phyloP scores from a whole-genome alignment of 2,888 invertebrate species.

The Salticus scenicus region DNA sequence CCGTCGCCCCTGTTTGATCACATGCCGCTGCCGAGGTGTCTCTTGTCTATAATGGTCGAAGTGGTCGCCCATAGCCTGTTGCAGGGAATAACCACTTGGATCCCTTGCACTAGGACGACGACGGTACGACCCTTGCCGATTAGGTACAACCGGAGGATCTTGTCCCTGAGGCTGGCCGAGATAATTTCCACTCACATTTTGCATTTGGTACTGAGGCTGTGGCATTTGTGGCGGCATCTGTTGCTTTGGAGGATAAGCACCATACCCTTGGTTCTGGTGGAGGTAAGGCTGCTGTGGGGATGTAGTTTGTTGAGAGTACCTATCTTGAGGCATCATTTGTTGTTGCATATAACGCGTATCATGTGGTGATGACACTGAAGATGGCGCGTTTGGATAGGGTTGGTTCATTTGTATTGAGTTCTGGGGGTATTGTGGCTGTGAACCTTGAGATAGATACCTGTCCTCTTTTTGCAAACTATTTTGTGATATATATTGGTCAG shows the following conservation, averaged over 20 bases:
- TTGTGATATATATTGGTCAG: not conserved
- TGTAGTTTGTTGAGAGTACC: constrained; percentile 31
- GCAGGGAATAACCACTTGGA: constrained; percentile 71
- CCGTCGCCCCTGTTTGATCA: constrained; percentile 57
- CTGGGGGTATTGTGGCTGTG: constrained; percentile 37
- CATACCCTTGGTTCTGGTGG: constrained; percentile 49
- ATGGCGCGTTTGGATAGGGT: constrained; percentile 27
- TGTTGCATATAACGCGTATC: constrained; percentile 42
- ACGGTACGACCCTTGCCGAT: constrained; percentile 61
- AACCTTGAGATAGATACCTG: constrained; percentile 27
- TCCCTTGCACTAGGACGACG: constrained; percentile 39
- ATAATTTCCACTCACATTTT: constrained; percentile 47
- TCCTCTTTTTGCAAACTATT: constrained; percentile 30
- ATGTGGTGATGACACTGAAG: constrained; percentile 17
- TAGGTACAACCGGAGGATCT: constrained; percentile 57
- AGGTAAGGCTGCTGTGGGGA: constrained; percentile 22
- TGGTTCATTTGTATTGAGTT: constrained; percentile 27
- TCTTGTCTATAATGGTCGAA: constrained; percentile 87
- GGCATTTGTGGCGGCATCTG: constrained; percentile 26
- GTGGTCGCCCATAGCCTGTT: constrained; percentile 85
- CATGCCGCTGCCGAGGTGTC: constrained; percentile 32
- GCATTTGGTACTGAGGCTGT: constrained; percentile 35
- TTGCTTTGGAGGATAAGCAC: constrained; percentile 15
- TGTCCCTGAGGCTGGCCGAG: constrained; percentile 27
- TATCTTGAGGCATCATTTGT: constrained; percentile 35